These are phyloP conservation scores for Danio tinwini DNA, from an alignment of 2,797 vertebrate species.

Conservation along the genomic window DNA sequence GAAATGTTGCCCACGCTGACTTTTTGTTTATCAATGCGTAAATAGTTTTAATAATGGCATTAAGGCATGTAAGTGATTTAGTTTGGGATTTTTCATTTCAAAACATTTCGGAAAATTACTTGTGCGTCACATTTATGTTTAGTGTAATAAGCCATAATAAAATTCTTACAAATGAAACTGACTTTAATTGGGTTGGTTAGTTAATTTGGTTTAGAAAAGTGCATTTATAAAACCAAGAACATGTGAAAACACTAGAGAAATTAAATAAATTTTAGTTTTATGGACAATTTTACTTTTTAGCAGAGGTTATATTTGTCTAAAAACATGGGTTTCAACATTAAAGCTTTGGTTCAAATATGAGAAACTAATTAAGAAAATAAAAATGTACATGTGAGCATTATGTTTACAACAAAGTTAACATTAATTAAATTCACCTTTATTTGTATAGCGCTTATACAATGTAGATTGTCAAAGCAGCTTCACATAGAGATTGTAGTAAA, in stretches of 20 bases:
- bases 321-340: background rate
- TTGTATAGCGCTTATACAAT: no score
- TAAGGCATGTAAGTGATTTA: background rate
- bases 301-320: background rate
- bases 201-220: background rate
- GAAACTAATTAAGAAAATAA: background rate
- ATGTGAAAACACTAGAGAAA: background rate
- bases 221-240: background rate
- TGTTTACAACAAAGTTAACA: background rate
- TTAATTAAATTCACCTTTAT: no score
- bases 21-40: background rate
- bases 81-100: background rate
- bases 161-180: background rate
- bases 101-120: background rate
- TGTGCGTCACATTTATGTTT: background rate
- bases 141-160: background rate
- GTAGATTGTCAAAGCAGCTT: no score
- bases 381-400: background rate
- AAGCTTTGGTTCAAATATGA: background rate
- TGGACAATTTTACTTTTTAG: background rate
- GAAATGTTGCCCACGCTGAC: background rate
- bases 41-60: slow-evolving; percentile 10
- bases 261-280: background rate
- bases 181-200: background rate
- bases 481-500: no score